Evolutionary conservation across 2,797 vertebrate genomes (phyloP).

Genomic region (Lagorchestes hirsutus): DNA sequence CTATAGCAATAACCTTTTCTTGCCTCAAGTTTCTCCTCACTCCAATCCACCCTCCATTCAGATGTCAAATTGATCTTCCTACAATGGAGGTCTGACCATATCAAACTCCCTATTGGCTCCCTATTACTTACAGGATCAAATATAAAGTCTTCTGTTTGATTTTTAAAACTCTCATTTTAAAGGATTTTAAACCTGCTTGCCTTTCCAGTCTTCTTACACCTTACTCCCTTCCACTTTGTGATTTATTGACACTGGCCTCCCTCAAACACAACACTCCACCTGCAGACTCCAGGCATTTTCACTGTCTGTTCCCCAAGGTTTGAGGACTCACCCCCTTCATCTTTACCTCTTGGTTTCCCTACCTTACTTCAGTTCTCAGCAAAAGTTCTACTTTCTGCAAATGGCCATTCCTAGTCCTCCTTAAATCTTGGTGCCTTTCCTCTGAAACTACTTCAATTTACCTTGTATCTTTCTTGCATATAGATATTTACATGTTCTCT

Average conservation of each 20-base stretch:
- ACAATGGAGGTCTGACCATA: not conserved
- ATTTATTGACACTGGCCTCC: not conserved
- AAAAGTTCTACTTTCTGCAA: not conserved
- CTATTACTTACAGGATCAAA: not conserved
- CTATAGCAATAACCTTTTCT: not conserved
- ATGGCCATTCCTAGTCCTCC: not conserved
- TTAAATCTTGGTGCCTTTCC: not conserved
- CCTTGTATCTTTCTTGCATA: not conserved
- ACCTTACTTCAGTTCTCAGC: not conserved
- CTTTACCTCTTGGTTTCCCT: not conserved
- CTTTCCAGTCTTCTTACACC: not conserved
- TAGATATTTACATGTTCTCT: not conserved
- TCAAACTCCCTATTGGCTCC: not conserved
- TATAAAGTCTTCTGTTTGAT: not conserved
- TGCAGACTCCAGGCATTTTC: not conserved
- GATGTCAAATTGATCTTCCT: not conserved
- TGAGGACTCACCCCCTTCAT: not conserved
- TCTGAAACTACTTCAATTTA: not conserved
- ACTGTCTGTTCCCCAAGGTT: not conserved
- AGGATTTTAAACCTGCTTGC: too few relatives aligned
- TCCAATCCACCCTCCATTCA: not conserved
- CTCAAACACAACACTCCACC: not conserved
- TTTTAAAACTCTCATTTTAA: not conserved
- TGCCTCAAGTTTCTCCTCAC: not conserved
- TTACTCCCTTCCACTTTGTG: not conserved